Evolutionary conservation across 23 tunicate species (phyloP), one percentile per base, ranked within the genome.

Genomic region (Botrylloides violaceus): DNA sequence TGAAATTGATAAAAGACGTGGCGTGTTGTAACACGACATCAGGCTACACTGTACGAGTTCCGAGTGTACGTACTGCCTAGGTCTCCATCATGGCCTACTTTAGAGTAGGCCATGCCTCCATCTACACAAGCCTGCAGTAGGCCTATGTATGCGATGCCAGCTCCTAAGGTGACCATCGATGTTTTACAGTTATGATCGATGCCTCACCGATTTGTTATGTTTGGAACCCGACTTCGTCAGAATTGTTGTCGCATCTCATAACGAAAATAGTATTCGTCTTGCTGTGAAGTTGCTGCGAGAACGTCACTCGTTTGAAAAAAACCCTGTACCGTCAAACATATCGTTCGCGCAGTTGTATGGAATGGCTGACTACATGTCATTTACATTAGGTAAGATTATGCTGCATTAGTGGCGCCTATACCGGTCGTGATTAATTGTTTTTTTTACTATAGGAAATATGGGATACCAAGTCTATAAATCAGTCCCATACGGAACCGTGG

Each of bases 331-430:
- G 29, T 32, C 48, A 2, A 38, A 66, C 4, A 65, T 82, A 12
- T 34, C 57, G 34, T 84, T 84, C 82, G 83, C 66, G 9, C 92
- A 84, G 57, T 57, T 81, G 53, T 74, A 74, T 50, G 92, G 92
- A 64, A 59, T 84, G 65, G 73, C 81, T 18, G 80, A 84, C 53
- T 62, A 84, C 48, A 49, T 84, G 35, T 58, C 92, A n/a, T 77
- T 56, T 20, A 58, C 70, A 37, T 65, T 84, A 36, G 76, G 92
- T 79, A 56, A 79, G 79, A 37, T 2, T 18, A 33, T 60, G 22
- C 22, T 60, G 18, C 12, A 1, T 29, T 20, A 15, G 27, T 60
- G 22, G 25, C 0, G 18, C 55, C 12, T 47, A 12, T 12, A 12
- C 18, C 55, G 55, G 55, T 47, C 55, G 15, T 12, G 18, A 12